Base-by-base conservation (phyloP, 2,888 invertebrate species). In the Tetrapedia diversipes region DNA sequence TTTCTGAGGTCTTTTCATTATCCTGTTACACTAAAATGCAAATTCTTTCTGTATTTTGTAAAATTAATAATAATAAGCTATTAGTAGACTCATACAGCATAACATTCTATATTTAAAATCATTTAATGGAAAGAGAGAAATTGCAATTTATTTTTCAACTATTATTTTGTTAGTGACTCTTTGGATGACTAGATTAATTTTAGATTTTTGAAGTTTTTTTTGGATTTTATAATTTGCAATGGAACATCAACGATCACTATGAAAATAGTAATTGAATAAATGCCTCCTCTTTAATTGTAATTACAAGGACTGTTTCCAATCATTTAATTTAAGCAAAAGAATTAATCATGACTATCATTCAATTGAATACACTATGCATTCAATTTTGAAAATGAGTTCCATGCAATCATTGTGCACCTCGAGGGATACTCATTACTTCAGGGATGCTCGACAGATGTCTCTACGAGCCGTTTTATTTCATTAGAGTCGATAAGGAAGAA, bases 351-450 rank as follows among this genome's bases (percentile, higher is more conserved):
- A 29, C 11, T 43, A 4, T 37, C 27, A 37, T 37, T n/a, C 61
- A 27, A 61, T 61, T 49, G 27, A 47, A 47, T 34, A 10, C 32
- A 43, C 19, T 45, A 47, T 45, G 32, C 60, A 56, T 56, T n/a
- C 37, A 39, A 49, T 63, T 63, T 49, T 63, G 24, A 47, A 63
- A 63, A 63, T 49, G 4, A 34, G 16, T 32, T 34, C n/a, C 49
- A 8, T 16, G 14, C 43, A 22, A 29, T 29, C 41, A 53, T 41
- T 16, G 0, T 27, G 8, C 24, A 19, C 16, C 27, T 19, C 14
- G 49, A 19, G 24, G 32, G 41, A n/a, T 24, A n/a, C 8, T 3
- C 6, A 27, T 16, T 59, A 37, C 19, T 64, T 11, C 4, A 1
- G 2, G 1, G 4, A 4, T 0, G 4, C 1, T 39, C 22, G 19